A percentile compares a stretch with the other conserved stretches of the same genome.
phyloP scores from a whole-genome alignment of 2,888 invertebrate species.

The Silvanus unidentatus region DNA sequence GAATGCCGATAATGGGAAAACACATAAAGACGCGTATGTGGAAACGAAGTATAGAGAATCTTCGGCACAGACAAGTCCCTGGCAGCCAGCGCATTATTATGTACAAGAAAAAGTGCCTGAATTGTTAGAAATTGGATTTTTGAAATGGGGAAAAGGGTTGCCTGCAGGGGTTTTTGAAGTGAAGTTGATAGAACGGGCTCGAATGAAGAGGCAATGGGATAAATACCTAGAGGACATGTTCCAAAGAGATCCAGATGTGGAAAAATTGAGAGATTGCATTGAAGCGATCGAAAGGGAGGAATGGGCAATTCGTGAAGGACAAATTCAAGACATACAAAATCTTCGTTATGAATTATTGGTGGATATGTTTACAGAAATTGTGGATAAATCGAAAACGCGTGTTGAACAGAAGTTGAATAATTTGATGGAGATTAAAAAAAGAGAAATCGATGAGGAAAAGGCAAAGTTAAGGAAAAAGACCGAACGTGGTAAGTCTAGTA shows the following conservation, averaged over 20 bases:
- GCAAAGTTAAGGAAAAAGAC: constrained; percentile 50
- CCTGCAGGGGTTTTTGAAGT: constrained; percentile 59
- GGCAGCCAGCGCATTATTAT: constrained; percentile 61
- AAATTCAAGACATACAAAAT: constrained; percentile 63
- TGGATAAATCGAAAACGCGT: constrained; percentile 46
- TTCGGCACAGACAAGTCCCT: constrained; percentile 71
- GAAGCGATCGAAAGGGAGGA: constrained; percentile 76
- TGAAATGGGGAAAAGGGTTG: constrained; percentile 51
- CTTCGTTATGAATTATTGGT: constrained; percentile 65
- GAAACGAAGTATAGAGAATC: constrained; percentile 72
- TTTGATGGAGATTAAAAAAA: constrained; percentile 49
- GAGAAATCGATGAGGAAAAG: constrained; percentile 54
- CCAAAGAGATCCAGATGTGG: constrained; percentile 52
- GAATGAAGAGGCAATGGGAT: constrained; percentile 61
- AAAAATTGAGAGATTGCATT: constrained; percentile 59
- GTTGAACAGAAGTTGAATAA: constrained; percentile 50
- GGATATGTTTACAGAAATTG: constrained; percentile 53
- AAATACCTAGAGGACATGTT: constrained; percentile 51
- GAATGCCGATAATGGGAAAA: constrained; percentile 28
- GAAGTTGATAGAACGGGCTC: constrained; percentile 62
- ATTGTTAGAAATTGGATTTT: constrained; percentile 55
- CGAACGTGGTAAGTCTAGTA: constrained; percentile 45
- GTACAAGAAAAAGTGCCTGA: constrained; percentile 53
- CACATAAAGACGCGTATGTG: constrained; percentile 44
- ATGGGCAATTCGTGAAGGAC: constrained; percentile 73